A percentile compares a stretch with the other conserved stretches of the same genome.
Conservation (phyloP, 2,888 invertebrate species). For the Lasiommata megera region DNA sequence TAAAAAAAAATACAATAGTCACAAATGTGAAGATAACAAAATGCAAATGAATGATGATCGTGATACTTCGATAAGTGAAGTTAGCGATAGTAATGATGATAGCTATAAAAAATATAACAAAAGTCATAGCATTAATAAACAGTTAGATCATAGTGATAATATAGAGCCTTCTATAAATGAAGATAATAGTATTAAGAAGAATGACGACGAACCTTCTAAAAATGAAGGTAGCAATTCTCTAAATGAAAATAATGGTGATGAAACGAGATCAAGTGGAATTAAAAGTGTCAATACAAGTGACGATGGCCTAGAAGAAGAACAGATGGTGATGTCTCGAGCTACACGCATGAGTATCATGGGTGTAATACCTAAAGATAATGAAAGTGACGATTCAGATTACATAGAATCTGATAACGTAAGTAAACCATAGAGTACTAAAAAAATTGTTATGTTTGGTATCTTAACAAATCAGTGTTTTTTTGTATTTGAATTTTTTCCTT, state of each 20-base stretch:
- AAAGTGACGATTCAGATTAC: constrained; percentile 69
- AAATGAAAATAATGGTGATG: constrained; percentile 13
- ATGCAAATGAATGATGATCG: neutral
- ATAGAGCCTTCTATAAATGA: neutral
- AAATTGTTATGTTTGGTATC: too few relatives aligned
- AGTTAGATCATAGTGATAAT: neutral
- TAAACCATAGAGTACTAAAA: constrained; percentile 13
- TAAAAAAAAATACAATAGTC: neutral
- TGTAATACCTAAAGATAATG: constrained; percentile 56
- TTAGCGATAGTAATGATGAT: neutral
- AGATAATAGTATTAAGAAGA: neutral
- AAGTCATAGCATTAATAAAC: neutral
- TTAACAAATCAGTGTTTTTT: too few relatives aligned
- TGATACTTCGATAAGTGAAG: constrained; percentile 1
- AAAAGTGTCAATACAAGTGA: constrained; percentile 32
- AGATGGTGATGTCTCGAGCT: constrained; percentile 70
- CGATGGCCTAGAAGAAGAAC: constrained; percentile 52
- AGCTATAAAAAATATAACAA: neutral
- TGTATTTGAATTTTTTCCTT: too few relatives aligned
- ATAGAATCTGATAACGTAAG: constrained; percentile 74
- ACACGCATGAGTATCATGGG: constrained; percentile 78
- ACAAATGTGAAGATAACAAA: neutral
- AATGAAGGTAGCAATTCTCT: neutral
- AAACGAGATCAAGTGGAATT: constrained; percentile 23
- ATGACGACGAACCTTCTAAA: neutral